phyloP scores from a whole-genome alignment of 2,113 vertebrate genomes.

The Morone saxatilis region DNA sequence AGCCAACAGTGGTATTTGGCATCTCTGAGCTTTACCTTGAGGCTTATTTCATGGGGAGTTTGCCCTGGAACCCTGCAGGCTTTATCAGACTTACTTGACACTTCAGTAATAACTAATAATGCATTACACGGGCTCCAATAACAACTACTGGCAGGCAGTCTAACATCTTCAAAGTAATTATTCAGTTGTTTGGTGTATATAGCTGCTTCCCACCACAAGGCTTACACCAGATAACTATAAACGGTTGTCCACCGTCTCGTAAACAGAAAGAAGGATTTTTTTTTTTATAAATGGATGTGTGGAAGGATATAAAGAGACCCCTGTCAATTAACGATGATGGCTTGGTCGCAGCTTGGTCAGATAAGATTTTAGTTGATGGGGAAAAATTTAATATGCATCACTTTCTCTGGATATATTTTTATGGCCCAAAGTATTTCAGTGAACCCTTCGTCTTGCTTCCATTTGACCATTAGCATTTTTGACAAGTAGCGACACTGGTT shows the following conservation, averaged over 20 bases:
- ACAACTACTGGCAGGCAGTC: not conserved
- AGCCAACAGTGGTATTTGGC: too few species aligned
- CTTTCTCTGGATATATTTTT: constrained; percentile 46
- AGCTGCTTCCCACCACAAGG: not conserved
- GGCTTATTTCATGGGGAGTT: too few species aligned
- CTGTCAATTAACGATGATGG: constrained; percentile 1
- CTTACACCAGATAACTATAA: constrained; percentile 1
- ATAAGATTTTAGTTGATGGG: constrained; percentile 14
- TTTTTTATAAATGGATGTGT: constrained; percentile 3
- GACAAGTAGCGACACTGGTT: constrained; percentile 29
- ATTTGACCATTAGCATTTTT: constrained; percentile 32
- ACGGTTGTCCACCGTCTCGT: not conserved
- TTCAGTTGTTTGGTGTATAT: constrained; percentile 3
- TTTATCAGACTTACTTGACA: too few species aligned
- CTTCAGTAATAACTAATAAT: constrained; percentile 14
- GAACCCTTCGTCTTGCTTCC: constrained; percentile 9
- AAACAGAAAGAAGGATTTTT: not conserved
- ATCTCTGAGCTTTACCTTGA: too few species aligned
- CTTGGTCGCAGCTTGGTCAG: constrained; percentile 25
- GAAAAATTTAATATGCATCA: constrained; percentile 25
- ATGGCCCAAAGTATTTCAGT: constrained; percentile 6
- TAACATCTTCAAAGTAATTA: constrained; percentile 10
- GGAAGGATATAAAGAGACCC: constrained; percentile 27
- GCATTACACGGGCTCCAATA: constrained; percentile 20
- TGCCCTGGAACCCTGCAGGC: too few species aligned